Conservation (phyloP, 2,113 vertebrate genomes). For the Anarrhichthys ocellatus region DNA sequence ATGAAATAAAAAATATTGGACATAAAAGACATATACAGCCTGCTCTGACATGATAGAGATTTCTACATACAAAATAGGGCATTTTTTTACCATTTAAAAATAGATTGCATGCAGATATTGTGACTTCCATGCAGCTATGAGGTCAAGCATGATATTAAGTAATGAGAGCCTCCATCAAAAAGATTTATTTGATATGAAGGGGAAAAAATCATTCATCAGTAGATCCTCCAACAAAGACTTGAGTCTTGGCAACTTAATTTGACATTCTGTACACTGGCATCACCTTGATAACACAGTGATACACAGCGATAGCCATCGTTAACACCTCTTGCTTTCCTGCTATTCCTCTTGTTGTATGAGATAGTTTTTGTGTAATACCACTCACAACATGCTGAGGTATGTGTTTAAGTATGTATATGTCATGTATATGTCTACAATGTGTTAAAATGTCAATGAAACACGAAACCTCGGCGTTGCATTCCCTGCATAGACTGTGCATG, state of each 20-base stretch:
- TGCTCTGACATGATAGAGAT: not conserved
- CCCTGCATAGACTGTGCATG: not conserved
- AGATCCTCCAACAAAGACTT: not conserved
- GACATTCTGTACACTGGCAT: not conserved
- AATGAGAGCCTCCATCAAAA: not conserved
- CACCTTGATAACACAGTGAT: not conserved
- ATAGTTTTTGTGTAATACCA: not conserved
- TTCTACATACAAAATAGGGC: not conserved
- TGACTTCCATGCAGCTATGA: not conserved
- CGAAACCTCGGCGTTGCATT: constrained; percentile 25
- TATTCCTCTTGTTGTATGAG: not conserved
- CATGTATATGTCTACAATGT: not conserved
- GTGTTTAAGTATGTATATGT: not conserved
- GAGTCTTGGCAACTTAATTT: not conserved
- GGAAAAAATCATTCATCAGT: not conserved
- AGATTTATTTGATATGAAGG: not conserved
- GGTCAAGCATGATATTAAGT: not conserved
- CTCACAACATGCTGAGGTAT: not conserved
- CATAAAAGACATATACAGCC: not conserved
- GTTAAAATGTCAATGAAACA: constrained; percentile 19
- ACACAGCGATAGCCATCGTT: not conserved
- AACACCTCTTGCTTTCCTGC: not conserved
- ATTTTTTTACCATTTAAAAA: not conserved
- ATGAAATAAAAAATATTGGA: not conserved
- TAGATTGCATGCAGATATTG: not conserved